Evolutionary conservation across 2,888 invertebrate genomes (phyloP), one percentile per base, ranked within the genome.

Genomic region (Geotrupes spiniger): DNA sequence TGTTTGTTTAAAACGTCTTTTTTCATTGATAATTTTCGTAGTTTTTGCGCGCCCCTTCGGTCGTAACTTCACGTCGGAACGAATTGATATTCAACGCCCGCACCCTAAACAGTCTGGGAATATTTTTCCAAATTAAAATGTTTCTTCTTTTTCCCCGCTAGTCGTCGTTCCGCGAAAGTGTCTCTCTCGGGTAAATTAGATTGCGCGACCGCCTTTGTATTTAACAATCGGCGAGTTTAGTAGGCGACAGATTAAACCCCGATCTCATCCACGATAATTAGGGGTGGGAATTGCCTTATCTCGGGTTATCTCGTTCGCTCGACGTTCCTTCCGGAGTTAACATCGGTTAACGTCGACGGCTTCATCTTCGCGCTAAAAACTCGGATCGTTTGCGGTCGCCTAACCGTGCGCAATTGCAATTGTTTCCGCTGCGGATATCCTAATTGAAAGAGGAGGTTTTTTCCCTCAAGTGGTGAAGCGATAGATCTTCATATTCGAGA

Each of bases 211-310:
- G 39, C 45, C 27, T 40, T 40, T 46, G 44, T 44, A 39, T 42
- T 49, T 49, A 49, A 49, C 49, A 50, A 50, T 46, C 45, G 45
- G 46, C 45, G 37, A 46, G 46, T 50, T 50, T 46, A 46, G 39
- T 36, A 50, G 45, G 49, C 43, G 50, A 50, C 50, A 37, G 46
- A 45, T 50, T 50, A 50, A 44, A 50, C 50, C 42, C 36, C 46
- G 45, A 50, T 50, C 46, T 33, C 37, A 42, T 37, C 46, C 37
- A 29, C 41, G 46, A 50, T 50, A 50, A 50, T 50, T 50, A 46
- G 40, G 42, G 45, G 36, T 37, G 42, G 45, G 45, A 50, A 50
- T 50, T 50, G 50, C 45, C 36, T 46, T 46, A 46, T 46, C 28
- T 38, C 15, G 27, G 31, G 27, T 21, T 41, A 46, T 36, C 36